A percentile compares a stretch with the other conserved stretches of the same genome.
These are phyloP conservation scores for Drosophila ogumai DNA, from an alignment of 1,140 invertebrate genomes.

Conservation along the genomic window DNA sequence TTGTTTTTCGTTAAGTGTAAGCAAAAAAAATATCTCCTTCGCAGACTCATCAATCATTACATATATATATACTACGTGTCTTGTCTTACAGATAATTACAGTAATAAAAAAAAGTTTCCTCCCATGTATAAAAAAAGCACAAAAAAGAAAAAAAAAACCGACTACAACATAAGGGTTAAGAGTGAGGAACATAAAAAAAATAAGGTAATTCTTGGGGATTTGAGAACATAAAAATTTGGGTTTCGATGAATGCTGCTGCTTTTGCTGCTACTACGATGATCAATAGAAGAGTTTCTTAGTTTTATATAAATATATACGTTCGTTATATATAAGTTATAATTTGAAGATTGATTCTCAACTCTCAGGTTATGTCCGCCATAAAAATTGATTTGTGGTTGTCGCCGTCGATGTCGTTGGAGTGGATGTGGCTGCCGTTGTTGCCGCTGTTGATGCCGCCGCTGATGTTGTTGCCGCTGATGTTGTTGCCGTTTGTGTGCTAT, in stretches of 20 bases:
- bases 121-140: slow-evolving; percentile 58
- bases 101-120: slow-evolving; percentile 59
- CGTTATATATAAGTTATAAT: slow-evolving; percentile 22
- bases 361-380: slow-evolving; percentile 70
- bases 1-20: slow-evolving; percentile 45
- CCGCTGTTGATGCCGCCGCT: not conserved
- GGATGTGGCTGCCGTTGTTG: slow-evolving; percentile 10
- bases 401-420: slow-evolving; percentile 29
- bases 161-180: slow-evolving; percentile 62
- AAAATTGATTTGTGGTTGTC: slow-evolving; percentile 31
- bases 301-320: slow-evolving; percentile 30
- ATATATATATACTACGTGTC: slow-evolving; percentile 42
- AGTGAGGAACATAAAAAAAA: slow-evolving; percentile 67
- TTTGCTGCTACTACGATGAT: slow-evolving; percentile 32
- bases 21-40: slow-evolving; percentile 56
- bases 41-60: slow-evolving; percentile 23
- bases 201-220: slow-evolving; percentile 31
- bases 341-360: slow-evolving; percentile 45
- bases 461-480: slow-evolving; percentile 21
- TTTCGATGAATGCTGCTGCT: slow-evolving; percentile 36
- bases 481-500: slow-evolving; percentile 23
- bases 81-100: slow-evolving; percentile 62
- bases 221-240: slow-evolving; percentile 60
- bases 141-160: slow-evolving; percentile 62
- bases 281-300: slow-evolving; percentile 22